Evolutionary conservation across 1,140 invertebrate genomes (phyloP).

Genomic region (Amphibalanus amphitrite): DNA sequence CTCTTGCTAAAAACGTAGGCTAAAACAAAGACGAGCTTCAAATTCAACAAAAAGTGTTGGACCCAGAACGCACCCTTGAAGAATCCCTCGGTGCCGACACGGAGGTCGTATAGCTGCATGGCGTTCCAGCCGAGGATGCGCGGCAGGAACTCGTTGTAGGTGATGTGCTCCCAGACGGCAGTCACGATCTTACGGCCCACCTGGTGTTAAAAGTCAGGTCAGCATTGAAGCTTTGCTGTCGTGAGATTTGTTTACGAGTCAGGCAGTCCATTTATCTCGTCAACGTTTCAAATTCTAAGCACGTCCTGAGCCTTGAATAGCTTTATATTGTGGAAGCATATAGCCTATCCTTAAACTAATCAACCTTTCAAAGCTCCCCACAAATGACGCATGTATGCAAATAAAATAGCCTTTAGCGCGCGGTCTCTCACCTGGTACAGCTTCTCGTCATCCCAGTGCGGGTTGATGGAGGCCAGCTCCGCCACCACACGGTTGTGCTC

Average conservation of each 20-base stretch:
- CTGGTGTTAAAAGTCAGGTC: background rate
- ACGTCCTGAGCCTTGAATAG: too few species aligned
- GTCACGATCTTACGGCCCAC: constrained; percentile 64
- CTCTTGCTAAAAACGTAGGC: too few species aligned
- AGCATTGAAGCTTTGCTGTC: too few species aligned
- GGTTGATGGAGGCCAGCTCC: constrained; percentile 60
- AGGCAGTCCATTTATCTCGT: too few species aligned
- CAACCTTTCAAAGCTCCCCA: too few species aligned
- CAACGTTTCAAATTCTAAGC: too few species aligned
- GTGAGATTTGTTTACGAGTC: too few species aligned
- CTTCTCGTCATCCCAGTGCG: constrained; percentile 73
- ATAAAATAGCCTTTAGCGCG: too few species aligned
- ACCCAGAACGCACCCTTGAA: constrained; percentile 43
- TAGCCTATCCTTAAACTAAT: too few species aligned
- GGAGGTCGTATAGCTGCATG: constrained; percentile 66
- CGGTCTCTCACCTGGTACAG: constrained; percentile 44
- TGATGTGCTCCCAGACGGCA: constrained; percentile 80
- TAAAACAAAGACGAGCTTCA: too few species aligned
- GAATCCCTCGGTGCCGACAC: constrained; percentile 66
- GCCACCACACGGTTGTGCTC: constrained; percentile 76
- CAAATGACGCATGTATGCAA: too few species aligned
- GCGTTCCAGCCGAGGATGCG: constrained; percentile 82
- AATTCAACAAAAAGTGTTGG: background rate
- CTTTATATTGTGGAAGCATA: too few species aligned
- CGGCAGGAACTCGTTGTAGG: constrained; percentile 87